Base-by-base conservation (phyloP, 2,113 vertebrate genomes). In the Spea multiplicata region DNA sequence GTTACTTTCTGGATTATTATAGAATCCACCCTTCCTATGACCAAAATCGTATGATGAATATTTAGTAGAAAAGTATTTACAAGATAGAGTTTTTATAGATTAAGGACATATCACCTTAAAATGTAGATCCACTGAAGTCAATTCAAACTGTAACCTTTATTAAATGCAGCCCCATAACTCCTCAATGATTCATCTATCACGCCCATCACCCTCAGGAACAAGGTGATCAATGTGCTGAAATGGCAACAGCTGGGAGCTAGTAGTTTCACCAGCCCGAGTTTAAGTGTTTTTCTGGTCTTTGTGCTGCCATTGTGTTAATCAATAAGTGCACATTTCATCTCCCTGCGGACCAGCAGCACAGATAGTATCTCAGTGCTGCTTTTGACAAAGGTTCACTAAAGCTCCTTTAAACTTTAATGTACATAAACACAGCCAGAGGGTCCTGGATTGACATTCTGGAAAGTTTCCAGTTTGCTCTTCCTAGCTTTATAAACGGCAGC, bases 401-500 rank as follows among this genome's bases (percentile, higher is more conserved):
- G 47, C 74, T 84, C 50, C 52, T 78, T 80, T 80, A 45, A 64
- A 80, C n/a, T 73, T 50, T 83, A 0, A 0, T 82, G 81, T 75
- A 57, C 67, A 5, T 82, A 78, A 73, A 66, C 75, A 85, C 53
- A 0, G 3, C 61, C 78, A 84, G 75, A 69, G 83, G 74, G 78
- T 59, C 77, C 80, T 81, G 73, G 73, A 84, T 75, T 86, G 86
- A 82, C 83, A 84, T 87, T 84, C 82, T 83, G 84, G 80, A 82
- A 85, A 72, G 67, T 81, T 83, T 82, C 85, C 84, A 85, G 84
- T 72, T 68, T 70, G 81, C 80, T 74, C 78, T 83, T 84, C 0
- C 0, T 79, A 84, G 86, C 71, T 82, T 74, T 74, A 83, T 80
- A 77, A 69, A 70, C 85, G 77, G 83, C 88, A 88, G 83, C 84